Base-by-base conservation (phyloP, 2,113 vertebrate species). In the Marmota monax region DNA sequence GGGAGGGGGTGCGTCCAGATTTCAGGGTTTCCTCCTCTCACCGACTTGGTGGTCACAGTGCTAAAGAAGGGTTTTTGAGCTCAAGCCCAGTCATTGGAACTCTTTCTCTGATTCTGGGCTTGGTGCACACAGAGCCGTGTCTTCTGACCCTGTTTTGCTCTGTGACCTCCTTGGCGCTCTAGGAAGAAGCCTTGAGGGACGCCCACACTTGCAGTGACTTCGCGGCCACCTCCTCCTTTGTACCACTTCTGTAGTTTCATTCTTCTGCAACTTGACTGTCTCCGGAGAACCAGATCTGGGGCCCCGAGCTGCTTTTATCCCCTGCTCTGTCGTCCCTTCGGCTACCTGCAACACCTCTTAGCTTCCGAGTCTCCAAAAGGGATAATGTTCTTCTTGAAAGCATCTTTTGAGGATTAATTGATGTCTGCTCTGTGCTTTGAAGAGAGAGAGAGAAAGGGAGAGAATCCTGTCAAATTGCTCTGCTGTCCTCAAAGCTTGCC, bases 321-420 rank as follows among this genome's bases (percentile, higher is more conserved):
- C 14, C 7, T 4, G 4, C 39, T 39, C 80, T 20, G 14, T 82
- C 76, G 27, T 93, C 91, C 58, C 48, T 92, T 87, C 84, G 22
- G 48, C 87, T 86, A 96, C 88, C 93, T 92, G 79, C 1, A 3
- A 53, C 34, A 70, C 61, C 73, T 80, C 94, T 94, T 82, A 80
- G 89, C 76, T 95, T 82, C 86, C 72, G 37, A 11, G 45, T 73
- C 93, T 96, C 96, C 77, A 94, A 95, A 97, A 86, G 77, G 92
- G 95, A 85, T 79, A 87, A 90, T 90, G 96, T 96, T 95, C 96
- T 85, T 77, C 92, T 96, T 97, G 88, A 98, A 98, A 96, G 96
- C 18, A 4, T 96, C 96, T 95, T 98, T 93, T 96, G 95, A 97
- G 96, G 95, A 97, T 97, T 97, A 95, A 98, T 86, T 85, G 97